phyloP scores from a whole-genome alignment of 1,140 invertebrate genomes.

The Mylabris phalerata region DNA sequence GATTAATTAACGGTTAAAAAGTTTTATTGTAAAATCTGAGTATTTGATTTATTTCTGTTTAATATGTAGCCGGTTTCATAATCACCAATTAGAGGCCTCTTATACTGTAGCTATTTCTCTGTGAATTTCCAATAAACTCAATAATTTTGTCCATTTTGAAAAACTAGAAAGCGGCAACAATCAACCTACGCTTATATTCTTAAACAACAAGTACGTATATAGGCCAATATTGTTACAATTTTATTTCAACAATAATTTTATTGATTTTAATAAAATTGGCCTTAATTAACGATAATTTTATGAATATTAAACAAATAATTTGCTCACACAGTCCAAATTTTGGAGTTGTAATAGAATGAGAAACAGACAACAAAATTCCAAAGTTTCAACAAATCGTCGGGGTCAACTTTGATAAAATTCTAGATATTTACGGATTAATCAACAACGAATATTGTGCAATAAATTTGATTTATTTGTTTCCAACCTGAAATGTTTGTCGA shows the following conservation, averaged over 20 bases:
- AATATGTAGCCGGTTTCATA: not conserved
- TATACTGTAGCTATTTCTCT: not conserved
- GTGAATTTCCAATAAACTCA: no score
- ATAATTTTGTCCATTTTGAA: not conserved
- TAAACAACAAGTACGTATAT: constrained; percentile 20
- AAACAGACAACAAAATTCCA: no score
- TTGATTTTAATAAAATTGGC: no score
- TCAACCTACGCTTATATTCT: constrained; percentile 19
- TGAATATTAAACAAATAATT: not conserved
- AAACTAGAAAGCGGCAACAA: constrained; percentile 14
- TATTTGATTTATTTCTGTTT: constrained; percentile 8
- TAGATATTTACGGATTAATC: no score
- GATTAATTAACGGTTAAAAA: not conserved
- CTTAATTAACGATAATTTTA: no score
- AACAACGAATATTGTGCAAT: no score
- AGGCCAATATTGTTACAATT: constrained; percentile 12
- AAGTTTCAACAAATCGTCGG: no score
- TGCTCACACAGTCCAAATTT: constrained; percentile 12
- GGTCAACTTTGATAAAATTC: no score
- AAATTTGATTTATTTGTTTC: no score
- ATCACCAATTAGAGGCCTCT: not conserved
- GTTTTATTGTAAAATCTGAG: constrained; percentile 15
- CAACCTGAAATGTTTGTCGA: no score
- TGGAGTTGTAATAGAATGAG: no score
- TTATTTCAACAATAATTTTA: not conserved